Evolutionary conservation across 2,797 vertebrate genomes (phyloP).

Genomic region (Lepilemur septentrionalis): DNA sequence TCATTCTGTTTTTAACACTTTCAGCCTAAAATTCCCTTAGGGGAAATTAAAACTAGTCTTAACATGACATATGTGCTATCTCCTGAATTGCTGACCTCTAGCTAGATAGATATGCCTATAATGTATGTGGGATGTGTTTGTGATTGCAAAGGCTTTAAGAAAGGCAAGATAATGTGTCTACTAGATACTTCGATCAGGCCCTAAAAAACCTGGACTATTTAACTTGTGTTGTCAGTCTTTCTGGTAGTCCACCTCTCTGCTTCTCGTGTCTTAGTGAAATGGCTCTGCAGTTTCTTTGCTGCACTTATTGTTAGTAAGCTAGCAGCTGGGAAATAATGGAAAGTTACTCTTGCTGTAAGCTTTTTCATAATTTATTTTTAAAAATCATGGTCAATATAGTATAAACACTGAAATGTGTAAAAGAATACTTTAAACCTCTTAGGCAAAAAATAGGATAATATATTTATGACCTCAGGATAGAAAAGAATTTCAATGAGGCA

Average conservation of each 20-base stretch:
- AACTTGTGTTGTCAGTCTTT: not conserved
- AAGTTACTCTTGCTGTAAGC: constrained; percentile 13
- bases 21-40: not conserved
- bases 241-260: not conserved
- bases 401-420: constrained; percentile 23
- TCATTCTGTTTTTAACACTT: not conserved
- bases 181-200: too few relatives aligned
- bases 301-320: constrained; percentile 13
- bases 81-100: not conserved
- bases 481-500: constrained; percentile 54
- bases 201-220: too few relatives aligned
- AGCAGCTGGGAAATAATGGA: constrained; percentile 45
- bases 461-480: constrained; percentile 50
- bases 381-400: constrained; percentile 15
- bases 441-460: constrained; percentile 16
- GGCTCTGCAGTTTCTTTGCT: not conserved
- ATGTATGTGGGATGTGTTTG: not conserved
- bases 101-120: not conserved
- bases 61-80: not conserved
- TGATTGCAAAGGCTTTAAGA: constrained; percentile 30
- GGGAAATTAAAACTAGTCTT: not conserved
- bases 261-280: not conserved
- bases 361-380: constrained; percentile 55
- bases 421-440: constrained; percentile 40
- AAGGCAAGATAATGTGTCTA: not conserved